Base-by-base conservation (phyloP, 2,888 invertebrate species). In the Athrips mouffetella region DNA sequence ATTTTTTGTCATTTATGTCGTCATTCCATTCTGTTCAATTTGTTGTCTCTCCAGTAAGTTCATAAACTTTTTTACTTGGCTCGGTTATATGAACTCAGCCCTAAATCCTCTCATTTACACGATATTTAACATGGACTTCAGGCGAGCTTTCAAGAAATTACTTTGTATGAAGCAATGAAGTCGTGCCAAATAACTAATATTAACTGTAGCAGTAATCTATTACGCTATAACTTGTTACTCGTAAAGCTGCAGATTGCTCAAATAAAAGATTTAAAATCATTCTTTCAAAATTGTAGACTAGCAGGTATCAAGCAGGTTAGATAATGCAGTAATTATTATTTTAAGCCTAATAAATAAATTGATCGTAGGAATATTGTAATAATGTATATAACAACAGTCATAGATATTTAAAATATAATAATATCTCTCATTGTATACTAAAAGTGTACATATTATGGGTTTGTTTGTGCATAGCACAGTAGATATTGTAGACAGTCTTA, bases 1-100 rank as follows among this genome's bases (percentile, higher is more conserved):
- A 3, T 99, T 99, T 88, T 99, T 98, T 80, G 91, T 98, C 29
- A 95, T 98, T 92, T 98, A 98, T 79, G 93, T 98, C 40, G 95
- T 97, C 54, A 90, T 95, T 58, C 97, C 98, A 3, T 98, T 97
- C 76, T 96, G 96, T 73, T 88, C 91, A 8, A 90, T 90, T 55
- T 96, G 96, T 78, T 94, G 94, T 70, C 93, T 94, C 25, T 94
- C 95, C 2, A 92, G 92, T 55, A 93, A 94, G 71, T 90, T 96
- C 54, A 94, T 94, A 55, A 95, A 96, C 80, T 95, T 97, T 73
- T 94, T 98, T 65, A 96, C 97, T 44, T 98, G 98, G 97, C 90
- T 98, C 55, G 98, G 98, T 6, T 97, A 97, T 73, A 91, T 96
- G 48, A 97, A 97, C 79, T 96, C 96, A 18, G 95, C 95, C 7